Evolutionary conservation across 2,797 vertebrate species (phyloP).

Genomic region (Karalla daura): DNA sequence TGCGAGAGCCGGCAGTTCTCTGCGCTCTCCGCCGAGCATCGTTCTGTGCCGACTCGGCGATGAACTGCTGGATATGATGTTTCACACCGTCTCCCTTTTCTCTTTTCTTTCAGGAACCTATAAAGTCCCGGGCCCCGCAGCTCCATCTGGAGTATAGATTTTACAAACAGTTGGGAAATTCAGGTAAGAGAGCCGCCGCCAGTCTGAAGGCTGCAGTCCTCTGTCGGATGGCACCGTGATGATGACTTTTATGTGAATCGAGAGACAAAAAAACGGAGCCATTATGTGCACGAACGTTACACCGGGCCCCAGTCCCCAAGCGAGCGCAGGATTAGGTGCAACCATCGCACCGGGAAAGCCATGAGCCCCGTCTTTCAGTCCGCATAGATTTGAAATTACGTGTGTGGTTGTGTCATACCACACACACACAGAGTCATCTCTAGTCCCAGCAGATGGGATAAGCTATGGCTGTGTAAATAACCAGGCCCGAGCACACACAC

Average conservation of each 20-base stretch:
- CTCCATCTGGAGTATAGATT: slow-evolving; percentile 98
- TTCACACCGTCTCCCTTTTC: not conserved
- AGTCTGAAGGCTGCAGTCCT: not conserved
- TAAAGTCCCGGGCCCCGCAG: slow-evolving; percentile 97
- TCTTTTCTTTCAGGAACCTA: slow-evolving; percentile 90
- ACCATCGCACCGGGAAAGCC: no score
- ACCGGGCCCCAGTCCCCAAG: no score
- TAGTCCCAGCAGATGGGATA: slow-evolving; percentile 71
- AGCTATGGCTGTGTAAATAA: slow-evolving; percentile 69
- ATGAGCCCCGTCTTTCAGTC: no score
- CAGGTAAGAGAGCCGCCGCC: slow-evolving; percentile 84
- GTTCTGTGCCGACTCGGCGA: not conserved
- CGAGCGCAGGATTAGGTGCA: no score
- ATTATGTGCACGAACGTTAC: no score
- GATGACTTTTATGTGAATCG: not conserved
- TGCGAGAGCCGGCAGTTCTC: no score
- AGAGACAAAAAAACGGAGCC: no score
- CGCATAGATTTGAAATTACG: no score
- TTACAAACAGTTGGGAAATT: slow-evolving; percentile 98
- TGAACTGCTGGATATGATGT: not conserved
- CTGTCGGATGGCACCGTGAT: not conserved
- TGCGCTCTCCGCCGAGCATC: not conserved
- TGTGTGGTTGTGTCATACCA: no score
- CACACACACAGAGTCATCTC: slow-evolving; percentile 71
- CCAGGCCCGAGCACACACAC: slow-evolving; percentile 39